Evolutionary conservation across 2,888 invertebrate species (phyloP).

Genomic region (Nemotelus nigrinus): DNA sequence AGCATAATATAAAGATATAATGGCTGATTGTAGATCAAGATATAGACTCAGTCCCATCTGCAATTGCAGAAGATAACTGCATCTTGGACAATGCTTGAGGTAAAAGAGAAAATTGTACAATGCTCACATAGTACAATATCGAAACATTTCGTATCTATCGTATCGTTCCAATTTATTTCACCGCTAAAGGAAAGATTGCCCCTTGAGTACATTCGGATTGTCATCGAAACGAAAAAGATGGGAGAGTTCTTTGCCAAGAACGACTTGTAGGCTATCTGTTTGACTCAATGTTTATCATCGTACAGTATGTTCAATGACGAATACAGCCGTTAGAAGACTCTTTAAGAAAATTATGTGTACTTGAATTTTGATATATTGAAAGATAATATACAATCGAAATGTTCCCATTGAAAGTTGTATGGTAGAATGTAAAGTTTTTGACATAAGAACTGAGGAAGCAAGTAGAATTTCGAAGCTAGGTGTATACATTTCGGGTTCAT

Average conservation of each 20-base stretch:
- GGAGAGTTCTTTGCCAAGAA: background rate
- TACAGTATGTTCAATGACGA: background rate
- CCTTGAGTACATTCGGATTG: slow-evolving; percentile 18
- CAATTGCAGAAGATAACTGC: slow-evolving; percentile 17
- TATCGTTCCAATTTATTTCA: slow-evolving; percentile 42
- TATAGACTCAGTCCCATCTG: background rate
- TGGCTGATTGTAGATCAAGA: too few relatives aligned
- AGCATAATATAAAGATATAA: too few relatives aligned
- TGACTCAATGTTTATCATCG: background rate
- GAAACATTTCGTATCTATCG: background rate
- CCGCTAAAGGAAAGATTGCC: slow-evolving; percentile 20
- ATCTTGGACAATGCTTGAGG: slow-evolving; percentile 7
- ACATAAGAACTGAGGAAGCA: too few relatives aligned
- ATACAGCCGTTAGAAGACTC: background rate
- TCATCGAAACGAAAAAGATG: background rate
- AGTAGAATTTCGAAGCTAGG: too few relatives aligned
- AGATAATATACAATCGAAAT: too few relatives aligned
- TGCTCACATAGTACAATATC: slow-evolving; percentile 11
- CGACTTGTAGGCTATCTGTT: background rate
- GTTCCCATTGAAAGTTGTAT: too few relatives aligned
- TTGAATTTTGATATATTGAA: too few relatives aligned
- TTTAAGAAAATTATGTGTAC: too few relatives aligned
- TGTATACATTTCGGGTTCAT: too few relatives aligned
- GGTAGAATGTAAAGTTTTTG: too few relatives aligned
- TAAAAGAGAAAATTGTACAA: slow-evolving; percentile 14